Evolutionary conservation across 2,888 invertebrate genomes (phyloP).

Genomic region (Sinelater perroti): DNA sequence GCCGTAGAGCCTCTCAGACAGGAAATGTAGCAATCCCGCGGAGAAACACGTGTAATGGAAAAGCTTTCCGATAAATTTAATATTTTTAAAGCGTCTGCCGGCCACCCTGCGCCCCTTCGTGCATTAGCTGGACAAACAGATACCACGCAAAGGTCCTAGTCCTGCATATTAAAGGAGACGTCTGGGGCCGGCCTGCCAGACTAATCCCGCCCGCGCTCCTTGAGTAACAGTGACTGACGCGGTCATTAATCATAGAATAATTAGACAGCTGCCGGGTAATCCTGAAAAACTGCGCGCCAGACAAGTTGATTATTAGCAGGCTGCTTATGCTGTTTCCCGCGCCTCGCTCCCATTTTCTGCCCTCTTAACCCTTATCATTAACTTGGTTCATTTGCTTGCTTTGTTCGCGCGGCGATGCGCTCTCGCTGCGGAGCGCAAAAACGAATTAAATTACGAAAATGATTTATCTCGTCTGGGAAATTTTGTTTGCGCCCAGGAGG

Average conservation of each 20-base stretch:
- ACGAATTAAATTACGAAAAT: too few species aligned
- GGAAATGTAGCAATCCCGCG: conserved; percentile 28
- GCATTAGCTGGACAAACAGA: conserved; percentile 27
- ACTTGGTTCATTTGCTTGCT: too few species aligned
- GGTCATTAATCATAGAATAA: conserved; percentile 29
- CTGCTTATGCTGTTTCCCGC: too few species aligned
- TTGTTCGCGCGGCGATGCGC: background rate
- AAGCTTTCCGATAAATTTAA: conserved; percentile 30
- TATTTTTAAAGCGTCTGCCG: conserved; percentile 28
- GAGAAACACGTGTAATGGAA: conserved; percentile 32
- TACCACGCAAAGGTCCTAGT: conserved; percentile 17
- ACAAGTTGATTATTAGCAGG: conserved; percentile 18
- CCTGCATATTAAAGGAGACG: conserved; percentile 24
- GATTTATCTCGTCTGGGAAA: too few species aligned
- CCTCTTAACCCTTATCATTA: too few species aligned
- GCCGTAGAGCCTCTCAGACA: conserved; percentile 26
- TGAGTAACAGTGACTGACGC: conserved; percentile 23
- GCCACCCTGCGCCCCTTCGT: background rate
- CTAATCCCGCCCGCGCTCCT: conserved; percentile 14
- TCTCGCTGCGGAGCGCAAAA: background rate
- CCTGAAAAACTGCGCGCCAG: conserved; percentile 21
- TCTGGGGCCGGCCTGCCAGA: conserved; percentile 1
- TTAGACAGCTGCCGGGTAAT: conserved; percentile 24
- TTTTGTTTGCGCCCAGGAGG: too few species aligned
- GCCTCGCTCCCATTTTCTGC: too few species aligned